phyloP scores from a whole-genome alignment of 2,888 invertebrate genomes.

The Amphiduros pacificus region DNA sequence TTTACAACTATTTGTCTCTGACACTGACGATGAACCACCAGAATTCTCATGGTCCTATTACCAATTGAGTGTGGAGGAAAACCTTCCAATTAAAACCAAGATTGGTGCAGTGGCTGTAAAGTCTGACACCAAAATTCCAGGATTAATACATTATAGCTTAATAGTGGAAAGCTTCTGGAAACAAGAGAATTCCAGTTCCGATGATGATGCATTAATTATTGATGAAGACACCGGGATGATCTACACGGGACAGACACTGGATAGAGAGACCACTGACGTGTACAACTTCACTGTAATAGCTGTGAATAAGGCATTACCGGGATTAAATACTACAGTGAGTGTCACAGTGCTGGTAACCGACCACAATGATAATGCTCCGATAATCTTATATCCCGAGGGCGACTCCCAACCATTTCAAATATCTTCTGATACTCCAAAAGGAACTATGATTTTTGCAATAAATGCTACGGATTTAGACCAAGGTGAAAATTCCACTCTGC shows the following conservation, averaged over 20 bases:
- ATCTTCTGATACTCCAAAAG: background rate
- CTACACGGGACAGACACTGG: slow-evolving; percentile 6
- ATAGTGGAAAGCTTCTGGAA: background rate
- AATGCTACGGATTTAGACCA: slow-evolving; percentile 3
- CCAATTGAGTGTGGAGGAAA: slow-evolving; percentile 14
- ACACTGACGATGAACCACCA: slow-evolving; percentile 17
- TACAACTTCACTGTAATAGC: slow-evolving; percentile 8
- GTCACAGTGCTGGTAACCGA: slow-evolving; percentile 2
- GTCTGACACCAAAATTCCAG: slow-evolving; percentile 8
- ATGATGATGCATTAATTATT: slow-evolving; percentile 8
- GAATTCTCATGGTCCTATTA: background rate
- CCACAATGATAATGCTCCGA: slow-evolving; percentile 5
- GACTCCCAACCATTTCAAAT: background rate
- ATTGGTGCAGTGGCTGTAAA: slow-evolving; percentile 17
- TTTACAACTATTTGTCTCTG: background rate
- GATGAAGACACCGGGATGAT: slow-evolving; percentile 10
- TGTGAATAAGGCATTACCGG: background rate
- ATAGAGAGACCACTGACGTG: slow-evolving; percentile 19
- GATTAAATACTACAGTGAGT: background rate
- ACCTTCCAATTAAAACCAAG: slow-evolving; percentile 6
- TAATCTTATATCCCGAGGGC: slow-evolving; percentile 1
- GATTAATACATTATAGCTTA: background rate
- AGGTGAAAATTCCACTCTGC: slow-evolving; percentile 4
- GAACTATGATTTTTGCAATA: background rate
- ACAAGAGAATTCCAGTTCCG: background rate